A percentile compares a stretch with the other conserved stretches of the same genome.
Evolutionary conservation across 2,888 invertebrate species (phyloP).

Genomic region (Sturmia bella): DNA sequence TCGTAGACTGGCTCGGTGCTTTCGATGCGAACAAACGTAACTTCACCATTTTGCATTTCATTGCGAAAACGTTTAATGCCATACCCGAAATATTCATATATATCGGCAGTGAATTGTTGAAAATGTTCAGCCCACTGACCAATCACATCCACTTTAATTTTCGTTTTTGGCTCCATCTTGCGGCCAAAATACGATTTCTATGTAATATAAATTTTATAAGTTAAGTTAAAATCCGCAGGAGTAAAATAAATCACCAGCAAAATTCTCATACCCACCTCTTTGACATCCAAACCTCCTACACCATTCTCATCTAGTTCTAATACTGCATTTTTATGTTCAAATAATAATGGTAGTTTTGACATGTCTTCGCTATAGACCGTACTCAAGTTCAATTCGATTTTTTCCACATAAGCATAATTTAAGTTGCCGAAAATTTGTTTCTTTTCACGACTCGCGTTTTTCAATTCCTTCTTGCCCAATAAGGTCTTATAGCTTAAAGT

Average conservation of each 20-base stretch:
- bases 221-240: background rate
- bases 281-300: constrained; percentile 76
- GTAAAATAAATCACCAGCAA: background rate
- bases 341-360: constrained; percentile 74
- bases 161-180: constrained; percentile 75
- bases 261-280: constrained; percentile 70
- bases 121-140: constrained; percentile 79
- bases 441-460: constrained; percentile 75
- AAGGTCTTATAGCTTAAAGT: constrained; percentile 77
- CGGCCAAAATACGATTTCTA: constrained; percentile 78
- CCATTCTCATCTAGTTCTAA: constrained; percentile 75
- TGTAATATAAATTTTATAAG: constrained; percentile 22
- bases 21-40: constrained; percentile 76
- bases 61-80: constrained; percentile 75
- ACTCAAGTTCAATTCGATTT: constrained; percentile 75
- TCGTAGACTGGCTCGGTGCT: constrained; percentile 78
- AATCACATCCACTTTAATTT: constrained; percentile 77
- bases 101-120: constrained; percentile 76
- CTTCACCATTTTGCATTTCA: constrained; percentile 71
- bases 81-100: constrained; percentile 78
- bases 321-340: constrained; percentile 76
- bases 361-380: constrained; percentile 71
- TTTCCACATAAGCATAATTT: constrained; percentile 77
- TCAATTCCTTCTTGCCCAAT: constrained; percentile 74
- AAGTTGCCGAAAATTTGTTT: constrained; percentile 78